phyloP scores from a whole-genome alignment of 2,113 vertebrate species.

The Globicephala melas region DNA sequence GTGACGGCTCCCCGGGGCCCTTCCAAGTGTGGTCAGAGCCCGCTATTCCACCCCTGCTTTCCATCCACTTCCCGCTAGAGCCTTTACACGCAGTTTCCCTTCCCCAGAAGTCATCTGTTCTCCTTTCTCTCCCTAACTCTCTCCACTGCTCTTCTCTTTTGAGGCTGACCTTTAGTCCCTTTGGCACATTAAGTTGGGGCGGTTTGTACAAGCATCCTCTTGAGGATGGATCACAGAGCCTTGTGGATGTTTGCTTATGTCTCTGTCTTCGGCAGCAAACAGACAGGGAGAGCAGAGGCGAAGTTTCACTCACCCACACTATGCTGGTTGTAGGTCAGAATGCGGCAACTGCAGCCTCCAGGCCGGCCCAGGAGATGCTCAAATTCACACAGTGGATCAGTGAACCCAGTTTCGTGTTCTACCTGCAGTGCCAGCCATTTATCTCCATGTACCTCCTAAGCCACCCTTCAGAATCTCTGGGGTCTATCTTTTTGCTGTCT shows the following conservation, averaged over 20 bases:
- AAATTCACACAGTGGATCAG: not conserved
- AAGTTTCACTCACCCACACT: accelerated
- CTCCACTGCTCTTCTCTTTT: not conserved
- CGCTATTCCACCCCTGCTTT: accelerated
- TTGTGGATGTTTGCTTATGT: not conserved
- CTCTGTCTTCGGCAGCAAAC: not conserved
- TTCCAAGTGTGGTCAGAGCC: not conserved
- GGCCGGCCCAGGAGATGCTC: accelerated
- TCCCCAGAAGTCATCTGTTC: not conserved
- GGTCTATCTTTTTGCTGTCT: not conserved
- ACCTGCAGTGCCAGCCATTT: not conserved
- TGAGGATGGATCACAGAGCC: too few relatives aligned
- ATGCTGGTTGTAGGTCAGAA: not conserved
- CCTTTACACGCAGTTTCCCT: not conserved
- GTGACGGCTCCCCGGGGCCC: accelerated
- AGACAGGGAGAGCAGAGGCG: not conserved
- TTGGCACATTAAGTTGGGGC: not conserved
- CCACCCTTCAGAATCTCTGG: accelerated
- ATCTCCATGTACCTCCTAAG: not conserved
- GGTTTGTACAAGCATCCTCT: not conserved
- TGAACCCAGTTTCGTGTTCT: not conserved
- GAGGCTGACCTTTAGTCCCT: not conserved
- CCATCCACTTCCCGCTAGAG: accelerated
- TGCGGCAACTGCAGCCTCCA: too few relatives aligned
- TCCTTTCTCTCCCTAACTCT: not conserved